phyloP scores from a whole-genome alignment of 1,140 invertebrate genomes.

The Brachionus rotundiformis region DNA sequence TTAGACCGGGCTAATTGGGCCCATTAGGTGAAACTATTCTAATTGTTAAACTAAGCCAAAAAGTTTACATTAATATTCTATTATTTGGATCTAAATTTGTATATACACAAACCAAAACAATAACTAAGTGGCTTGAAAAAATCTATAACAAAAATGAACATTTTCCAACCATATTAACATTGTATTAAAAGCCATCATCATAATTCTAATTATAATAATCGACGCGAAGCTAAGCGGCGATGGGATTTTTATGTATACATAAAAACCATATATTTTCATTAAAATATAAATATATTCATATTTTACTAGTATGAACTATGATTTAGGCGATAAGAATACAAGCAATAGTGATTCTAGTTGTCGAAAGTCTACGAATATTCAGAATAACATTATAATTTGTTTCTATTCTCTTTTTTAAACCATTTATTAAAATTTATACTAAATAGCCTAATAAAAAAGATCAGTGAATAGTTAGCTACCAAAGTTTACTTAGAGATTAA shows the following conservation, averaged over 20 bases:
- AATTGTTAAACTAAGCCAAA: background rate
- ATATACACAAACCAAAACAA: background rate
- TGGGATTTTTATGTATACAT: constrained; percentile 15
- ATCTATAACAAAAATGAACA: background rate
- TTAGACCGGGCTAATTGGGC: background rate
- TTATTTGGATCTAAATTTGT: background rate
- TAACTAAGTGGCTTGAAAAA: background rate
- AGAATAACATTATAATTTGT: background rate
- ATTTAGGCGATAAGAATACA: background rate
- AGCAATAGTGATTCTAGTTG: background rate
- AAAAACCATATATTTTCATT: constrained; percentile 13
- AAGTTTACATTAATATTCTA: background rate
- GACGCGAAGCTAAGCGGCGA: constrained; percentile 11
- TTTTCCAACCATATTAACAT: constrained; percentile 8
- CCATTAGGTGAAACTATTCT: background rate
- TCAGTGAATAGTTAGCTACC: background rate
- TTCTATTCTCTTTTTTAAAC: background rate
- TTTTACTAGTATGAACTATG: background rate
- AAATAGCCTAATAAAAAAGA: background rate
- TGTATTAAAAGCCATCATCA: constrained; percentile 18
- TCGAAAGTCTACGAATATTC: background rate
- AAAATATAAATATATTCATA: background rate
- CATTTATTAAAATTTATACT: background rate
- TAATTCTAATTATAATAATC: constrained; percentile 18
- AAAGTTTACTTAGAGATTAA: background rate